phyloP scores from a whole-genome alignment of 2,113 vertebrate genomes.

The Oreochromis niloticus region DNA sequence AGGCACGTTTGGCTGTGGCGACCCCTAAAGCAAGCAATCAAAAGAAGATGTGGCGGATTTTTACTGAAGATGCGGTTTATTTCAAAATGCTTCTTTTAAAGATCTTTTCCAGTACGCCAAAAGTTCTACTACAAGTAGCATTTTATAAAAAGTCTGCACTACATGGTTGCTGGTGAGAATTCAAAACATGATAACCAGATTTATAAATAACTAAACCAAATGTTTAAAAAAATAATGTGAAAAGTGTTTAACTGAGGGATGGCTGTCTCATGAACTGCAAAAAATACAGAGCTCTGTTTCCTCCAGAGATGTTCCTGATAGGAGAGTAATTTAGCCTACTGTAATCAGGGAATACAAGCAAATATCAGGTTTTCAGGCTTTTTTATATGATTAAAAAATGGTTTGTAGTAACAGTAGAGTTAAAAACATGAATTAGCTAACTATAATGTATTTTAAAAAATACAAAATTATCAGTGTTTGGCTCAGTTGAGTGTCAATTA shows the following conservation, averaged over 20 bases:
- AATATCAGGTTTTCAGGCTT: neutral
- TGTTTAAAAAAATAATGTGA: neutral
- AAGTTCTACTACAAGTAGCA: neutral
- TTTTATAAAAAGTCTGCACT: neutral
- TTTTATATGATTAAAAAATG: neutral
- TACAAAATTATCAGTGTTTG: neutral
- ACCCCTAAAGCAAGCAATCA: neutral
- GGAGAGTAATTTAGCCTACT: neutral
- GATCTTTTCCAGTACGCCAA: neutral
- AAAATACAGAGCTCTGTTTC: neutral
- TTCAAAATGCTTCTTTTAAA: neutral
- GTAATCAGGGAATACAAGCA: neutral
- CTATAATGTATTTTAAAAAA: neutral
- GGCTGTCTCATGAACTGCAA: neutral
- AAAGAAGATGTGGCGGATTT: neutral
- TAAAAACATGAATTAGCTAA: neutral
- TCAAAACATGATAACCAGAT: neutral
- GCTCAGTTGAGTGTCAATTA: neutral
- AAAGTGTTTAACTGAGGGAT: neutral
- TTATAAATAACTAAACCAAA: neutral
- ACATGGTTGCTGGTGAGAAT: neutral
- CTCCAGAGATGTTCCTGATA: neutral
- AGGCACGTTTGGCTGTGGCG: neutral
- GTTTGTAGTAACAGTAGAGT: neutral
- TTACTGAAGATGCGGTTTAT: neutral